Evolutionary conservation across 2,888 invertebrate genomes (phyloP), one percentile per base, ranked within the genome.

Genomic region (Euclidia mi): DNA sequence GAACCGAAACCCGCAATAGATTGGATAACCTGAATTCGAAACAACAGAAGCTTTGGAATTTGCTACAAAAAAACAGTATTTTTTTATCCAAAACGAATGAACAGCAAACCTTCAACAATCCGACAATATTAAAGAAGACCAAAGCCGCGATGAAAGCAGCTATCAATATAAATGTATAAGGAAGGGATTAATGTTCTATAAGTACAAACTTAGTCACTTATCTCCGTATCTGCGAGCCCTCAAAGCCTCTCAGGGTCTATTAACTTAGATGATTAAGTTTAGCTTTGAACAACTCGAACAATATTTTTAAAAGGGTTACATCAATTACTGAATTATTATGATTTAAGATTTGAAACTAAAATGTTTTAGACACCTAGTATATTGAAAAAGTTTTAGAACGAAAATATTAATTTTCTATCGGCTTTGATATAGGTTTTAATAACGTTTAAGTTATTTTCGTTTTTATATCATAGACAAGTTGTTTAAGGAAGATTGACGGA

Each of bases 211-310:
- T 29, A 56, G 31, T 43, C 14, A 38, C 35, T 59, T 65, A 75
- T 75, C 71, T 60, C 11, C 52, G 18, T 64, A 61, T 65, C 65
- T 61, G 50, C 20, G 59, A 55, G 50, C 56, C 48, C 56, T 63
- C 65, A 56, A 73, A 73, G 65, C 71, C 75, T 75, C 61, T 58
- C 15, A 65, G 73, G 73, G 73, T 73, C 63, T 57, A 71, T 73
- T 64, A 75, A 69, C 69, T 75, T 73, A 61, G 32, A 46, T 47
- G 59, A 38, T 55, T 38, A 42, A 69, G 65, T 75, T 75, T 40
- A 63, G 57, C 57, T 51, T 44, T 53, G 41, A 48, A 75, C 65
- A 56, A 63, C 56, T 74, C 50, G 41, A 68, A 58, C 61, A 70
- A 66, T 64, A 56, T 74, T 73, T 75, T 68, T 68, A 75, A 75